Percentiles rank a stretch among this genome's conserved stretches.
Conservation (phyloP, 1,140 invertebrate species). For the Phthorimaea operculella region DNA sequence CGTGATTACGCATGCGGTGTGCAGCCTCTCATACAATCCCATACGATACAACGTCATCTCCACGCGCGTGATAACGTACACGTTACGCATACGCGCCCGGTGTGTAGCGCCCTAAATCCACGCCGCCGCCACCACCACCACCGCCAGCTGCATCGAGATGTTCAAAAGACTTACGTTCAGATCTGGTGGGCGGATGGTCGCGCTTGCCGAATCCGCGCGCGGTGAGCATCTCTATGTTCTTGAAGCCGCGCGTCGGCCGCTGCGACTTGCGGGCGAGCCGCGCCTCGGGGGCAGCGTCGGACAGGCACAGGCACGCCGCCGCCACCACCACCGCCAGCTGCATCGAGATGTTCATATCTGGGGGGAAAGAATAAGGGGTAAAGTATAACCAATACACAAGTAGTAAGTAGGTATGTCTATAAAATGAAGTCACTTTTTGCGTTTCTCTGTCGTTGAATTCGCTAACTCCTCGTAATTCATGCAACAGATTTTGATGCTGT, state of each 20-base stretch:
- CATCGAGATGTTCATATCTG: slow-evolving; percentile 55
- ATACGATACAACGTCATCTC: too few relatives aligned
- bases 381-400: too few relatives aligned
- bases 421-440: too few relatives aligned
- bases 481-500: too few relatives aligned
- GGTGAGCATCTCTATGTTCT: slow-evolving; percentile 70
- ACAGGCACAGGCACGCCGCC: slow-evolving; percentile 46
- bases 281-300: slow-evolving; percentile 41
- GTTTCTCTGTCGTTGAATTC: too few relatives aligned
- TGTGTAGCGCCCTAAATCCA: too few relatives aligned
- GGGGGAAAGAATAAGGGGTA: neutral
- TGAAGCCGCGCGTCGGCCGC: slow-evolving; percentile 69
- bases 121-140: slow-evolving; percentile 39
- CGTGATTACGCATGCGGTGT: too few relatives aligned
- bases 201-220: slow-evolving; percentile 70
- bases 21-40: too few relatives aligned
- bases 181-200: slow-evolving; percentile 31
- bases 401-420: too few relatives aligned
- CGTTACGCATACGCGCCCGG: too few relatives aligned
- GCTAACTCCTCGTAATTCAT: too few relatives aligned
- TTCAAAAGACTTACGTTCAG: slow-evolving; percentile 45
- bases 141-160: slow-evolving; percentile 34
- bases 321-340: slow-evolving; percentile 38
- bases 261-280: slow-evolving; percentile 59
- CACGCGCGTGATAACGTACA: too few relatives aligned